A percentile compares a stretch with the other conserved stretches of the same genome.
Evolutionary conservation across 2,888 invertebrate genomes (phyloP).

Genomic region (Trissoscelio sp.): DNA sequence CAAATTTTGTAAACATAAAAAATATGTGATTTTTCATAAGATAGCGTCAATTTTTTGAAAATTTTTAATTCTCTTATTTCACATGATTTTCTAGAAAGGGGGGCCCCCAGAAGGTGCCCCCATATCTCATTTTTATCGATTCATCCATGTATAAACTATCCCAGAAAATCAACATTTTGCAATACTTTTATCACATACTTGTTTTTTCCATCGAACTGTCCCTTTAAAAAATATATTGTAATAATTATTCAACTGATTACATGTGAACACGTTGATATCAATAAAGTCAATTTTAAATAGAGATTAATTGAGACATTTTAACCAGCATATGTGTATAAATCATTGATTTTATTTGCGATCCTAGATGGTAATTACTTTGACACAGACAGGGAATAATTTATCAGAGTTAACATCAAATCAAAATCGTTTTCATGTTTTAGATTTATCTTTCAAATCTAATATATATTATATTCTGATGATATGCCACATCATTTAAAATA

Average conservation of each 20-base stretch:
- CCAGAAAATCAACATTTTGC: too few relatives aligned
- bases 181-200: too few relatives aligned
- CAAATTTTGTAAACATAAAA: too few relatives aligned
- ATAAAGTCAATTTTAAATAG: constrained; percentile 14
- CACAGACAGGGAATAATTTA: constrained; percentile 17
- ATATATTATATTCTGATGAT: not conserved
- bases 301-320: constrained; percentile 24
- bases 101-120: too few relatives aligned
- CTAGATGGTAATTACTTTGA: not conserved
- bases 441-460: not conserved
- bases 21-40: too few relatives aligned
- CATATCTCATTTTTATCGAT: too few relatives aligned
- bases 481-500: not conserved
- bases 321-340: constrained; percentile 27
- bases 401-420: constrained; percentile 8
- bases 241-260: not conserved
- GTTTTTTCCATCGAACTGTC: too few relatives aligned
- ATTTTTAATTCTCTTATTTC: too few relatives aligned
- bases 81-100: too few relatives aligned
- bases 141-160: too few relatives aligned
- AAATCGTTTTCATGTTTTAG: not conserved
- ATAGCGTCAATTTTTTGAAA: too few relatives aligned
- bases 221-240: not conserved
- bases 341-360: constrained; percentile 21
- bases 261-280: not conserved